Conservation (phyloP, 2,888 invertebrate genomes). For the Fragum sueziense region DNA sequence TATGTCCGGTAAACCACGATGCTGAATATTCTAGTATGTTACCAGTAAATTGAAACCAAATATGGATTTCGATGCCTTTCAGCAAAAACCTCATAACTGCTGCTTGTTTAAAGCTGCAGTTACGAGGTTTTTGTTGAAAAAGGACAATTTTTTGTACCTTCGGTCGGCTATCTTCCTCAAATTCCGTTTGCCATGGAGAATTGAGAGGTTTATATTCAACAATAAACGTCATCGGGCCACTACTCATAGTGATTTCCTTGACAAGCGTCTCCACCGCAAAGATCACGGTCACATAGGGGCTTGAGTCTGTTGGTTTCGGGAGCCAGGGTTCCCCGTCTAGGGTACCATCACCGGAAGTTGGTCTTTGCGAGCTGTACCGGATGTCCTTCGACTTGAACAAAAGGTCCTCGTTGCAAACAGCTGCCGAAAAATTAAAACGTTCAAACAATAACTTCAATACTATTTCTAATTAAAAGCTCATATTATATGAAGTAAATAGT, state of each 20-base stretch:
- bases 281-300: conserved; percentile 33
- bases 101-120: too few species aligned
- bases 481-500: too few species aligned
- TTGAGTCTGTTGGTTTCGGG: conserved; percentile 31
- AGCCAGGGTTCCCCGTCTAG: conserved; percentile 44
- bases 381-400: conserved; percentile 9
- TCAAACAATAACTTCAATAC: too few species aligned
- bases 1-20: too few species aligned
- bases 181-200: conserved; percentile 44
- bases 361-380: conserved; percentile 36
- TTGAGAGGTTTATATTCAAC: conserved; percentile 39
- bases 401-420: conserved; percentile 41
- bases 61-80: too few species aligned
- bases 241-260: conserved; percentile 30
- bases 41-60: too few species aligned
- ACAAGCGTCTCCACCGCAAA: conserved; percentile 45
- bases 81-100: too few species aligned
- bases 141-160: conserved; percentile 36
- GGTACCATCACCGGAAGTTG: conserved; percentile 42
- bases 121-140: too few species aligned
- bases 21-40: too few species aligned
- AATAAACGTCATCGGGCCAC: conserved; percentile 36
- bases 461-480: too few species aligned
- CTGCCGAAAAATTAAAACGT: conserved; percentile 18
- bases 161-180: conserved; percentile 37